phyloP scores from a whole-genome alignment of 2,797 vertebrate genomes.

The Pseudocheirus occidentalis region DNA sequence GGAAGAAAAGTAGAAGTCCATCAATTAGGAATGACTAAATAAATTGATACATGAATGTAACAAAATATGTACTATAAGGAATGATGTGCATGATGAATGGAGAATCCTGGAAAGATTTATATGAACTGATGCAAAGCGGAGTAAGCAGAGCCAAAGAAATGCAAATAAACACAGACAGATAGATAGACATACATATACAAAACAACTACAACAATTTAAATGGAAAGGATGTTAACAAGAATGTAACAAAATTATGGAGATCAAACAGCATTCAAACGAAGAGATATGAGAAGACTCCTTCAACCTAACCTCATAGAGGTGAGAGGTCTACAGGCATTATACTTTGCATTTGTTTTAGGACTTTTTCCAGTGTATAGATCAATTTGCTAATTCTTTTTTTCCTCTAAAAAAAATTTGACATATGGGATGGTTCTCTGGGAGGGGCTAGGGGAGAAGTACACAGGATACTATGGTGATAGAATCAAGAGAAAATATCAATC shows the following conservation, averaged over 20 bases:
- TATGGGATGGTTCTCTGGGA: not conserved
- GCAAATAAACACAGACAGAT: not conserved
- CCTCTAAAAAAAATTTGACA: not conserved
- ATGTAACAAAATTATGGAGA: not conserved
- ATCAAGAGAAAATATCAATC: not conserved
- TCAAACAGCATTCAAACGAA: not conserved
- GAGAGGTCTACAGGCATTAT: not conserved
- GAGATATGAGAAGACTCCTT: not conserved
- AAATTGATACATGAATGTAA: not conserved
- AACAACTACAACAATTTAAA: not conserved
- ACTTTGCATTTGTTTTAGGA: not conserved
- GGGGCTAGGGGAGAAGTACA: not conserved
- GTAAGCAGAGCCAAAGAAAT: not conserved
- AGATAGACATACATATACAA: not conserved
- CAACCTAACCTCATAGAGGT: not conserved
- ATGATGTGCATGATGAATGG: not conserved
- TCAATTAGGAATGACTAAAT: not conserved
- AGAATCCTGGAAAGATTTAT: not conserved
- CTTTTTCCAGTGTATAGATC: not conserved
- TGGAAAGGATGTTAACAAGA: not conserved
- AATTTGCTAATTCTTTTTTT: not conserved
- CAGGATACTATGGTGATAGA: not conserved
- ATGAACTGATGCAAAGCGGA: not conserved
- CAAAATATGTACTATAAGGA: not conserved
- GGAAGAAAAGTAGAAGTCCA: not conserved